phyloP scores from a whole-genome alignment of 2,888 invertebrate genomes.

The Ernsta delagoae region DNA sequence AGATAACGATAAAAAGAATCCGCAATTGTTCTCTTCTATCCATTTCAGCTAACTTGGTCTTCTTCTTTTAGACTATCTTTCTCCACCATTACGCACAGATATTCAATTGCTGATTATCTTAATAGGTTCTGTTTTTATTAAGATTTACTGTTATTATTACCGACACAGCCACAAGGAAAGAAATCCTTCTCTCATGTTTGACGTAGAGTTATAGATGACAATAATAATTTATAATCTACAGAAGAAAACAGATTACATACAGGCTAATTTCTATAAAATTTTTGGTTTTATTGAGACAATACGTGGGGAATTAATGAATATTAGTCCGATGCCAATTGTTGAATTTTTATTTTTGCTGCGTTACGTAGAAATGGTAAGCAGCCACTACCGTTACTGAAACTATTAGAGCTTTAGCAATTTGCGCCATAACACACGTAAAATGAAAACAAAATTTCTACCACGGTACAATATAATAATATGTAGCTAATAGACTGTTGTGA shows the following conservation, averaged over 20 bases:
- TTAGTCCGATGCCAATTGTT: background rate
- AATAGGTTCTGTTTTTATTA: background rate
- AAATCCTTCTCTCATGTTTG: constrained; percentile 18
- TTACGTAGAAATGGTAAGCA: constrained; percentile 54
- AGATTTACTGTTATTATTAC: constrained; percentile 19
- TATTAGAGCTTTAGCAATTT: constrained; percentile 50
- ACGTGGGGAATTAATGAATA: too few relatives aligned
- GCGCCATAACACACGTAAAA: constrained; percentile 47
- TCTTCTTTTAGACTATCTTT: background rate
- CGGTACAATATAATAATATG: too few relatives aligned
- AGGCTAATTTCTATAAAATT: too few relatives aligned
- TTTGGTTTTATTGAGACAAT: background rate
- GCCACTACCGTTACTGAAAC: constrained; percentile 54
- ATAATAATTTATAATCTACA: too few relatives aligned
- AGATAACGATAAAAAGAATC: constrained; percentile 58
- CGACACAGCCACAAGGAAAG: too few relatives aligned
- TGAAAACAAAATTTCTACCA: background rate
- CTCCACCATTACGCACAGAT: constrained; percentile 13
- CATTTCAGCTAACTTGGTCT: constrained; percentile 52
- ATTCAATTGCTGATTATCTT: background rate
- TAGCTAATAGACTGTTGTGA: too few relatives aligned
- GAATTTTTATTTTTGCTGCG: constrained; percentile 39
- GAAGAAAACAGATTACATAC: too few relatives aligned
- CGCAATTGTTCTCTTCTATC: constrained; percentile 64
- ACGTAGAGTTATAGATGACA: too few relatives aligned